Percentiles rank a stretch among this genome's conserved stretches.
phyloP scores from a whole-genome alignment of 2,113 vertebrate species.

The Notothenia rossii region DNA sequence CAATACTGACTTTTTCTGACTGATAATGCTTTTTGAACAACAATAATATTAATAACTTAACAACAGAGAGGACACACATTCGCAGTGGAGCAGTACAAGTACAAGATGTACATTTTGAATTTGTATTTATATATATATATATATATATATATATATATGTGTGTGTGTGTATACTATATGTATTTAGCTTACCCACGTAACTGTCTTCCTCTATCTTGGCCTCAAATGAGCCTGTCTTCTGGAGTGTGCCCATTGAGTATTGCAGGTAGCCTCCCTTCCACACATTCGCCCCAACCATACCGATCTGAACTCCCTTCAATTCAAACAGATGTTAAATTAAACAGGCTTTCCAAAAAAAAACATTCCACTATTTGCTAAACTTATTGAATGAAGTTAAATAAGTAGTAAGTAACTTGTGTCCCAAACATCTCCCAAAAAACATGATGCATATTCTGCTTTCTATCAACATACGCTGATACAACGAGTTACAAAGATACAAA shows the following conservation, averaged over 20 bases:
- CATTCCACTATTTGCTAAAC: not conserved
- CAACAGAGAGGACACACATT: not conserved
- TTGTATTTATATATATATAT: not conserved
- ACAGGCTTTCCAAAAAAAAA: not conserved
- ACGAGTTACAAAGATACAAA: not conserved
- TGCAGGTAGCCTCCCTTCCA: conserved; percentile 77
- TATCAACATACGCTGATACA: not conserved
- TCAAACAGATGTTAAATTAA: conserved; percentile 5
- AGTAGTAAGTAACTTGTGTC: too few relatives aligned
- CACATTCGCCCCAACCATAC: conserved; percentile 74
- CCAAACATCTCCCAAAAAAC: too few relatives aligned
- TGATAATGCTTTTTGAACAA: not conserved
- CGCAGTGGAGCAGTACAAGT: not conserved
- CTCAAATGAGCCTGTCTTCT: accelerated
- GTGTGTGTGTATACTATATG: too few relatives aligned
- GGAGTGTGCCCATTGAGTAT: accelerated
- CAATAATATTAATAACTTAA: not conserved
- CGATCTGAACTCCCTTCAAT: conserved; percentile 56
- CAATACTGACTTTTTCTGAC: too few relatives aligned
- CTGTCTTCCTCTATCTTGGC: conserved; percentile 57
- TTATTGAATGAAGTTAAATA: too few relatives aligned
- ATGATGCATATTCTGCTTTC: too few relatives aligned
- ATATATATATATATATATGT: not conserved
- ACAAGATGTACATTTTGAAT: not conserved
- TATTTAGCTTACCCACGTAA: conserved; percentile 72